These are phyloP conservation scores for Saccopteryx bilineata DNA, from an alignment of 2,113 vertebrate species.

Conservation along the genomic window DNA sequence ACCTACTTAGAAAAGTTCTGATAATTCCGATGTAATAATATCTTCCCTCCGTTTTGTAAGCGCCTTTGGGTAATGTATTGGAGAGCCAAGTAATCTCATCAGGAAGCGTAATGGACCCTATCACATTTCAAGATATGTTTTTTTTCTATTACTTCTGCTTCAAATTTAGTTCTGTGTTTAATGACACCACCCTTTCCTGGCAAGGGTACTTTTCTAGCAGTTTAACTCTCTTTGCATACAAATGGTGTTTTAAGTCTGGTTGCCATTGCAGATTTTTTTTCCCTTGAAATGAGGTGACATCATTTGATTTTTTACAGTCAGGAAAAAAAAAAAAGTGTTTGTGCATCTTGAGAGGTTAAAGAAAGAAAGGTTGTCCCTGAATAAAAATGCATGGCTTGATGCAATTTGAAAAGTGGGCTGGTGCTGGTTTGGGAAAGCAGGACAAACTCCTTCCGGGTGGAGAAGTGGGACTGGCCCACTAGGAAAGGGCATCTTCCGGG, in stretches of 20 bases:
- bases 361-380: constrained; percentile 47
- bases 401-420: not conserved
- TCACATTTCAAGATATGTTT: constrained; percentile 83
- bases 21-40: constrained; percentile 82
- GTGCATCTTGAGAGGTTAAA: constrained; percentile 47
- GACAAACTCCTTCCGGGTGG: not conserved
- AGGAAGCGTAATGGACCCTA: constrained; percentile 85
- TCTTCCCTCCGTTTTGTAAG: constrained; percentile 80
- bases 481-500: not conserved
- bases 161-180: constrained; percentile 80
- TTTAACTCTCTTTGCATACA: constrained; percentile 83
- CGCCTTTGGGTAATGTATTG: constrained; percentile 85
- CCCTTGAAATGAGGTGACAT: constrained; percentile 69
- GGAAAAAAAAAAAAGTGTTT: not conserved
- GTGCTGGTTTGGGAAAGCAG: not conserved
- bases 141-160: constrained; percentile 74
- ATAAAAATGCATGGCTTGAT: constrained; percentile 30
- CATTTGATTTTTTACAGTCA: constrained; percentile 56
- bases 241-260: constrained; percentile 64
- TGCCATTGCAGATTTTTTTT: constrained; percentile 64
- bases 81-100: constrained; percentile 85
- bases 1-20: constrained; percentile 89
- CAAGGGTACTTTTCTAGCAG: constrained; percentile 68
- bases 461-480: not conserved
- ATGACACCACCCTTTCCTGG: constrained; percentile 74